A percentile compares a stretch with the other conserved stretches of the same genome.
phyloP scores from a whole-genome alignment of 2,797 vertebrate genomes.

The Thalassophryne amazonica region DNA sequence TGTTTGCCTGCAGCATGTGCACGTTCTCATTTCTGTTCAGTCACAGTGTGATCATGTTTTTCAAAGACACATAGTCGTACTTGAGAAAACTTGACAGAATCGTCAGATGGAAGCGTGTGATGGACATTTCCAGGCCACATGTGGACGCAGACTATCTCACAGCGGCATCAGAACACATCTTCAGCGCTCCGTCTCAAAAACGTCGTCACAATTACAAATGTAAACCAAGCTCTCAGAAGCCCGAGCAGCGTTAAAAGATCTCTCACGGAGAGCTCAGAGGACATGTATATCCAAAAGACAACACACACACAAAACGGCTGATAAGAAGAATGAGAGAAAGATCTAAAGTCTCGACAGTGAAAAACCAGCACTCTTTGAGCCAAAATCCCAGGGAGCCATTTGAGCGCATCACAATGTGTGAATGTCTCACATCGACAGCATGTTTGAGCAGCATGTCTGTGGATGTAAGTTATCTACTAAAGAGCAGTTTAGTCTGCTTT shows the following conservation, averaged over 20 bases:
- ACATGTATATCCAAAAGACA: constrained; percentile 38
- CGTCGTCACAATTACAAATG: constrained; percentile 22
- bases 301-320: constrained; percentile 37
- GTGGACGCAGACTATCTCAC: constrained; percentile 20
- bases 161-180: background rate
- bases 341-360: constrained; percentile 32
- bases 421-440: constrained; percentile 19
- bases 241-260: background rate
- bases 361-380: constrained; percentile 29
- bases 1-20: background rate
- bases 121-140: constrained; percentile 49
- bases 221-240: constrained; percentile 22
- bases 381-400: constrained; percentile 37
- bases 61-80: background rate
- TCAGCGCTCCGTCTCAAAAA: constrained; percentile 1
- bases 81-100: background rate
- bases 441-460: constrained; percentile 31
- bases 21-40: background rate
- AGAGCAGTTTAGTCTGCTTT: constrained; percentile 18
- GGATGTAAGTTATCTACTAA: constrained; percentile 47
- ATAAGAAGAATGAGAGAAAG: constrained; percentile 46
- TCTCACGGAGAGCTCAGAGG: constrained; percentile 17
- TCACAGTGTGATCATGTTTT: background rate
- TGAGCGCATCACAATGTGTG: constrained; percentile 28
- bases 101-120: constrained; percentile 15